Conservation (phyloP, 2,113 vertebrate species). For the Eptatretus burgeri region DNA sequence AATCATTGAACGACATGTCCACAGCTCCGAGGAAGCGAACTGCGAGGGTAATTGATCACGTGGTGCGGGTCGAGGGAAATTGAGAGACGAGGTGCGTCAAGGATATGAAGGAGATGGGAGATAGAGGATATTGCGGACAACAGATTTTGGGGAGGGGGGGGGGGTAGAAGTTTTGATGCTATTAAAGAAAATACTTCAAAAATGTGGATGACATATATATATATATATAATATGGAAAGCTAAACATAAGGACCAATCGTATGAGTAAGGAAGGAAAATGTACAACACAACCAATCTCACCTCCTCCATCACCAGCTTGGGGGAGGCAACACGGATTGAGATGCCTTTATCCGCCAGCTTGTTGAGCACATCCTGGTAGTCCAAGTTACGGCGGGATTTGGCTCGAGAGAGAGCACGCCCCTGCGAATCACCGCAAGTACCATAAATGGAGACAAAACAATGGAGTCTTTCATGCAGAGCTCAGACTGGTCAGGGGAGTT, state of each 20-base stretch:
- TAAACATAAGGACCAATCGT: neutral
- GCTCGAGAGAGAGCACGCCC: constrained; percentile 78
- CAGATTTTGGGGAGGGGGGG: neutral
- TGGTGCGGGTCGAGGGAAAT: too few relatives aligned
- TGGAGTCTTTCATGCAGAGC: neutral
- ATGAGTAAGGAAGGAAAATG: constrained; percentile 1
- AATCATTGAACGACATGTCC: too few relatives aligned
- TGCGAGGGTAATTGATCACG: too few relatives aligned
- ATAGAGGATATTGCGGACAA: neutral
- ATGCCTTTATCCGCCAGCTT: constrained; percentile 82
- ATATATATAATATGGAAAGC: too few relatives aligned
- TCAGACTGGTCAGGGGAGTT: neutral
- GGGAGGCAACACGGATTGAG: constrained; percentile 76
- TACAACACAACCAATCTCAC: constrained; percentile 18
- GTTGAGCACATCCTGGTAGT: constrained; percentile 90
- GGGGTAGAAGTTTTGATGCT: neutral
- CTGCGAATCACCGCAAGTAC: constrained; percentile 15
- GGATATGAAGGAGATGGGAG: too few relatives aligned
- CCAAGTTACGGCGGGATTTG: constrained; percentile 75
- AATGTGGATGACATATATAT: too few relatives aligned
- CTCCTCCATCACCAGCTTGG: constrained; percentile 97
- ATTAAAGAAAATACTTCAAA: too few relatives aligned
- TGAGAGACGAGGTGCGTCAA: too few relatives aligned
- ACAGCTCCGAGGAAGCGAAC: too few relatives aligned
- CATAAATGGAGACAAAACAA: neutral